Percentiles rank a stretch among this genome's conserved stretches.
Evolutionary conservation across 2,888 invertebrate genomes (phyloP).

Genomic region (Junonia oenone): DNA sequence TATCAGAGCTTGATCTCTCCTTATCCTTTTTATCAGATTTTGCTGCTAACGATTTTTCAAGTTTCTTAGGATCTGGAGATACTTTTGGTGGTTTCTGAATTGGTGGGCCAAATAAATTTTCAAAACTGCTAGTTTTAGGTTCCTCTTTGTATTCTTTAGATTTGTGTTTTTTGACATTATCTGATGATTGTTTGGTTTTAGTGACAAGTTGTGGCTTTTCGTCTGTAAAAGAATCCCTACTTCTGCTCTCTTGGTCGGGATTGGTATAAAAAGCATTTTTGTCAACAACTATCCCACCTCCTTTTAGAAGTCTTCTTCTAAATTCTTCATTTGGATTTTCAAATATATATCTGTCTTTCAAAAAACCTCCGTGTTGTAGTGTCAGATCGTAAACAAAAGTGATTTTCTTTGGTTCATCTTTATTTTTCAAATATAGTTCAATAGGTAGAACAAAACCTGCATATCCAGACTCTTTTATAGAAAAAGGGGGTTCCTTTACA

Average conservation of each 20-base stretch:
- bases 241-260: conserved; percentile 76
- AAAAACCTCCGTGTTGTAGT: conserved; percentile 86
- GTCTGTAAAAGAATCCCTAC: conserved; percentile 77
- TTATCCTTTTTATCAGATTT: conserved; percentile 80
- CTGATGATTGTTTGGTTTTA: conserved; percentile 84
- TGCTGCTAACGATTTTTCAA: conserved; percentile 48
- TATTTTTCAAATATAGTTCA: conserved; percentile 92
- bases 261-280: conserved; percentile 69
- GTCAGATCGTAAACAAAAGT: conserved; percentile 91
- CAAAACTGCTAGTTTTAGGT: conserved; percentile 83
- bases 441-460: conserved; percentile 95
- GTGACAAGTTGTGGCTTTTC: conserved; percentile 82
- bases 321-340: conserved; percentile 93
- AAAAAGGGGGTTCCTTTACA: conserved; percentile 93
- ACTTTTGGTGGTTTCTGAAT: conserved; percentile 87
- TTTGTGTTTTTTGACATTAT: conserved; percentile 81
- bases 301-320: conserved; percentile 90
- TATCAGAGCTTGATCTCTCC: conserved; percentile 65
- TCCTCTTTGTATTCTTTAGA: conserved; percentile 78
- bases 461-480: conserved; percentile 95
- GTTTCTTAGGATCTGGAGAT: conserved; percentile 83
- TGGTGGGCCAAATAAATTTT: conserved; percentile 90
- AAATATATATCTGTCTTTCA: conserved; percentile 91
- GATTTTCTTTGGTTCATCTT: conserved; percentile 93
- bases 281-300: conserved; percentile 84